Evolutionary conservation across 2,113 vertebrate genomes (phyloP).

Genomic region (Pterocles orientalis): DNA sequence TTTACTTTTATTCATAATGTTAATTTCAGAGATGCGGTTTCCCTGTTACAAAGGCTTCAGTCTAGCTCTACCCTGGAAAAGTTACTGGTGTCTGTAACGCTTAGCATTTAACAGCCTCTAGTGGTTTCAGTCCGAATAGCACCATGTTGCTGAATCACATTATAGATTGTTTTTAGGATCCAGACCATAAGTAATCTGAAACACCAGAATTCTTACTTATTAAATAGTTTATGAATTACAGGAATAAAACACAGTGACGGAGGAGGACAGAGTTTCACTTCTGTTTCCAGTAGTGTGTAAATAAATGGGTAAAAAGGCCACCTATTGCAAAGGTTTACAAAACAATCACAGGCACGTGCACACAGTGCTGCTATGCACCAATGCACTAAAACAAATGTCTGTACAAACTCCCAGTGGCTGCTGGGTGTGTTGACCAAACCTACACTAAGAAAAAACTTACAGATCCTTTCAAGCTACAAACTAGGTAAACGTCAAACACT

Average conservation of each 20-base stretch:
- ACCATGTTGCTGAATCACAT: background rate
- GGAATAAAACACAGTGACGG: background rate
- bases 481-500: background rate
- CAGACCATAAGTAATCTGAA: background rate
- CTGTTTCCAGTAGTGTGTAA: background rate
- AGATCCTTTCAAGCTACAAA: background rate
- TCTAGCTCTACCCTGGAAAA: background rate
- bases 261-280: background rate
- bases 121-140: slow-evolving; percentile 50
- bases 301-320: background rate
- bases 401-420: background rate
- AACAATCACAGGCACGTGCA: background rate
- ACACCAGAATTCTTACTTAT: background rate
- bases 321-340: background rate
- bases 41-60: background rate
- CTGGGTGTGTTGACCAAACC: background rate
- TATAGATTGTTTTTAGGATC: background rate
- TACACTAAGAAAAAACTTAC: background rate
- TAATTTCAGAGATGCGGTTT: background rate
- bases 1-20: background rate
- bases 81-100: background rate
- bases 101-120: slow-evolving; percentile 66
- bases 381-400: fast-evolving
- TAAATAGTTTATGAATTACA: background rate
- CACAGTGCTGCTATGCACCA: background rate